Evolutionary conservation across 2,888 invertebrate genomes (phyloP), one percentile per base, ranked within the genome.

Genomic region (Tipula vernalis): DNA sequence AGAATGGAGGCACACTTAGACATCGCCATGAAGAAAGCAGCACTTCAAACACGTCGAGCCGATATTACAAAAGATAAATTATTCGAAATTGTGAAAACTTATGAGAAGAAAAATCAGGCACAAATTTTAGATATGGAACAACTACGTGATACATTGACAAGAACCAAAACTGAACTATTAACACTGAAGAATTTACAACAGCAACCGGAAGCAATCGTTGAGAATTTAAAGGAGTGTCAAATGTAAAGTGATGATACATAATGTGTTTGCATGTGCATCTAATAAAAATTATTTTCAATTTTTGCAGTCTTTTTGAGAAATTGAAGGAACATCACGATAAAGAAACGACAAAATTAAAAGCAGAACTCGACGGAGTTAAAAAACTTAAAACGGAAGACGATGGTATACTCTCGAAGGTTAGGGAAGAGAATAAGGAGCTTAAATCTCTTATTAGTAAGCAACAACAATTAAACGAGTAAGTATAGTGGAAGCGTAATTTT

Each of bases 181-280:
- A 88, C 90, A 0, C 83, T 91, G 0, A 51, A 90, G 87, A 90
- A 89, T 87, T 42, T 89, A 0, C 88, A 89, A 10, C 88, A 89
- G 8, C 88, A 89, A 39, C 90, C 91, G 3, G 87, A 89, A 13
- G 86, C 87, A 3, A 87, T 88, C 6, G 94, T 94, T 47, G 91
- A 94, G 2, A 93, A 95, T 2, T 93, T 96, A 0, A 95, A 95
- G 86, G 95, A 96, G 89, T 96, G 96, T 89, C 95, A 95, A 90
- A 92, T 93, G 94, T 94, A 89, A 51, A 10, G 39, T 83, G 71
- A 15, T 85, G 12, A 47, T 44, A n/a, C 5, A 10, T 1, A 8
- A 83, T 28, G 12, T 5, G 12, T 28, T 28, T 28, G 28, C 2
- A 28, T 28, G 28, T 28, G 2, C 5, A 71, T 71, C 10, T 12